Percentiles rank a stretch among this genome's conserved stretches.
Evolutionary conservation across 2,113 vertebrate species (phyloP).

Genomic region (Brachypteracias leptosomus): DNA sequence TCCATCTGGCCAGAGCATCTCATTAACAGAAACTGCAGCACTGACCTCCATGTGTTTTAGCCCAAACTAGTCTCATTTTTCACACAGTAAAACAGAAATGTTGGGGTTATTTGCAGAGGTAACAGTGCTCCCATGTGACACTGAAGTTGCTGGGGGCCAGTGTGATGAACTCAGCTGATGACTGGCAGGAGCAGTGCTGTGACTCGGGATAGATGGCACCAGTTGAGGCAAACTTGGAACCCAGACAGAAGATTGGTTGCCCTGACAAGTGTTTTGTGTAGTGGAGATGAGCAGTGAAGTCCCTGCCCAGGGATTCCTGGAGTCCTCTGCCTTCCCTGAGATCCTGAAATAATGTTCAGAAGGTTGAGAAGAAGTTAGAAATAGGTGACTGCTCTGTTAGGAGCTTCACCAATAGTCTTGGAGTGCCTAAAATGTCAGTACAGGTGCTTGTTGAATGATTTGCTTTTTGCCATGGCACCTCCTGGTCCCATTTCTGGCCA

Average conservation of each 20-base stretch:
- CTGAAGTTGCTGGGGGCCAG: not conserved
- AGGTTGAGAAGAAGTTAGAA: not conserved
- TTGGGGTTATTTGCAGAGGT: not conserved
- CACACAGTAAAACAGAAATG: not conserved
- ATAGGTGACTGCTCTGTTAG: not conserved
- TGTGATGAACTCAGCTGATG: not conserved
- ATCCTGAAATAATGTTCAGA: not conserved
- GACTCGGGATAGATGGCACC: not conserved
- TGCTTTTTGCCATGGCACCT: not conserved
- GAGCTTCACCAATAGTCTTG: not conserved
- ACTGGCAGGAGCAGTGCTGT: not conserved
- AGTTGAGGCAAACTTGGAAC: not conserved
- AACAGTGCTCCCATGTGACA: not conserved
- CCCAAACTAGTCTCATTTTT: not conserved
- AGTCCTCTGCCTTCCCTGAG: not conserved
- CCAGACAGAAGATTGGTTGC: not conserved
- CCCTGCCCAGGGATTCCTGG: not conserved
- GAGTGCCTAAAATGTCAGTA: not conserved
- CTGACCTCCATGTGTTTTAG: not conserved
- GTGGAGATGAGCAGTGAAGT: not conserved
- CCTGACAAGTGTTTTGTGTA: not conserved
- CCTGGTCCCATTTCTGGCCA: not conserved
- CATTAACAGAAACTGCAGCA: not conserved
- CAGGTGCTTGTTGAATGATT: fast-evolving
- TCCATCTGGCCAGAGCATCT: not conserved